Evolutionary conservation across 2,113 vertebrate species (phyloP), one percentile per base, ranked within the genome.

Genomic region (Nipponia nippon): DNA sequence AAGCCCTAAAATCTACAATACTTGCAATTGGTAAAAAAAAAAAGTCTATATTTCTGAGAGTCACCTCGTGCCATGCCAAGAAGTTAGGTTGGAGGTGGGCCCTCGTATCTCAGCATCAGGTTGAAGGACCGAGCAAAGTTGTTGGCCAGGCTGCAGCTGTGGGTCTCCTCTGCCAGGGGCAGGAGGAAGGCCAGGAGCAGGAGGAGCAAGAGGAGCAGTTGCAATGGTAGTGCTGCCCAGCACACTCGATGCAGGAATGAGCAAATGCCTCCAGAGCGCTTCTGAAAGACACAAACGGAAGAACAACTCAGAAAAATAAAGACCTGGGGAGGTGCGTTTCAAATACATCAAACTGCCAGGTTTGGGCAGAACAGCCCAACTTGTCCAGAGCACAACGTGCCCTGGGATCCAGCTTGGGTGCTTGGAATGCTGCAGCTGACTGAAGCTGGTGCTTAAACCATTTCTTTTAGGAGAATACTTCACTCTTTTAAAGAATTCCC

Each of bases 41-140:
- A 6, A n/a, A 42, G 63, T 44, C 21, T 25, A 5, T 66, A 40
- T 62, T 62, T 66, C 32, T 27, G 27, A 27, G 30, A 46, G 50
- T 90, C 91, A 84, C 95, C 97, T 87, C 7, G 0, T 30, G 3
- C 36, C 32, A 26, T 0, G 9, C 46, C 27, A 30, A 34, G 72
- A 6, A 53, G 67, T 96, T 98, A 99, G 32, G 99, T 99, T 58
- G 99, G 99, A 1, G 99, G 99, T 1, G 99, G 99, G 13, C 98
- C 98, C 0, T 99, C 34, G 4, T 99, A 98, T 90, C 98, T 99
- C 40, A 99, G 98, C 99, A 99, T 99, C 94, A 99, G 78, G 90
- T 97, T 98, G 97, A 99, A 99, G 89, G 99, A 99, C 22, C 98
- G 98, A 78, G 99, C 99, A 5, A 99, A 99, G 97, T 99, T 99